Conservation (phyloP, 2,113 vertebrate species). For the Diphyllodes magnificus region DNA sequence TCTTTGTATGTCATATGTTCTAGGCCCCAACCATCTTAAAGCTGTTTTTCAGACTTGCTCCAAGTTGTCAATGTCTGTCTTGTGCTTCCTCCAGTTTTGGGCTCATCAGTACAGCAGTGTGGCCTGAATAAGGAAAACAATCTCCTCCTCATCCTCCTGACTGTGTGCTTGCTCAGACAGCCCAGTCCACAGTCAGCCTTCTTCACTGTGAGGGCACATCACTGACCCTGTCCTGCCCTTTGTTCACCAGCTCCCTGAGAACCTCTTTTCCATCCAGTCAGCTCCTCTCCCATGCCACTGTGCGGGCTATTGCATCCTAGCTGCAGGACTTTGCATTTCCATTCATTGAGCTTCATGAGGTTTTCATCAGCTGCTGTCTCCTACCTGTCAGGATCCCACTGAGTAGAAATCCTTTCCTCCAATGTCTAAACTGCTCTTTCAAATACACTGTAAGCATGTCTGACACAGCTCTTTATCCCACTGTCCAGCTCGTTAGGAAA, state of each 20-base stretch:
- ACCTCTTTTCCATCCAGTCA: not conserved
- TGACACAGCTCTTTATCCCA: not conserved
- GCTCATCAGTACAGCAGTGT: not conserved
- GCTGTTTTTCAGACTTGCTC: not conserved
- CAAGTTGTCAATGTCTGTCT: not conserved
- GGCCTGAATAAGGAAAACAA: not conserved
- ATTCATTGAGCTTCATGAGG: not conserved
- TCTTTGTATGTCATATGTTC: not conserved
- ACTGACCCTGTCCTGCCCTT: not conserved
- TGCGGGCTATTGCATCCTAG: too few relatives aligned
- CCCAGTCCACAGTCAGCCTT: not conserved
- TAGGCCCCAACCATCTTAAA: not conserved
- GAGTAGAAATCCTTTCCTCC: not conserved
- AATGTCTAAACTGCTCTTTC: not conserved
- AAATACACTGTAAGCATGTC: not conserved
- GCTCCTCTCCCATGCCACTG: not conserved
- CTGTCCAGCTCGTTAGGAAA: not conserved
- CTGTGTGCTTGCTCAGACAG: not conserved
- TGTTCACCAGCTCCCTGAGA: not conserved
- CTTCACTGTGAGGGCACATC: not conserved
- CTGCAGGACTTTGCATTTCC: not conserved
- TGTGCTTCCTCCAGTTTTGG: not conserved
- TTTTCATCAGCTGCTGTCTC: not conserved
- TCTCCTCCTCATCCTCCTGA: not conserved
- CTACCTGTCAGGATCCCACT: not conserved